Evolutionary conservation across 2,797 vertebrate species (phyloP).

Genomic region (Arrhamphus sclerolepis): DNA sequence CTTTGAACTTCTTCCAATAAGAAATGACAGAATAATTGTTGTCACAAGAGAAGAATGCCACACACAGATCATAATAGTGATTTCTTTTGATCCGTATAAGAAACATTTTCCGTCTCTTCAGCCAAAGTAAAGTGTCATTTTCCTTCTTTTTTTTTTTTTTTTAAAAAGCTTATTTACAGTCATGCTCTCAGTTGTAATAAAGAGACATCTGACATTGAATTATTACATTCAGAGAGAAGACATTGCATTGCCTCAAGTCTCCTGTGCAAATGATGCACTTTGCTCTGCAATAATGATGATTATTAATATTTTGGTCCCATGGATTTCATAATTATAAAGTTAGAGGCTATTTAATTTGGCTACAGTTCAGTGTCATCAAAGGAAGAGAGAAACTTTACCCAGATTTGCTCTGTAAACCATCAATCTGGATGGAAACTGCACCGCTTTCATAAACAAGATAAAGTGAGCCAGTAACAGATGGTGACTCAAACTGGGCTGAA

Average conservation of each 20-base stretch:
- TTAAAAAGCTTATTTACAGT: background rate
- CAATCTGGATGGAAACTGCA: slow-evolving; percentile 14
- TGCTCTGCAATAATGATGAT: background rate
- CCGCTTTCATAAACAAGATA: slow-evolving; percentile 22
- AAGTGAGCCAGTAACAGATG: slow-evolving; percentile 50
- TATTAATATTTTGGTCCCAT: slow-evolving; percentile 4
- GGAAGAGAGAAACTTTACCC: background rate
- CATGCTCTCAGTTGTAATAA: background rate
- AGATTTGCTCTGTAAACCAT: slow-evolving; percentile 11
- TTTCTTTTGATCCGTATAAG: slow-evolving; percentile 1
- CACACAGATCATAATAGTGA: too few relatives aligned
- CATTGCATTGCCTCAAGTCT: background rate
- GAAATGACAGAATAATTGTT: slow-evolving; percentile 1
- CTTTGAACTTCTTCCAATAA: background rate
- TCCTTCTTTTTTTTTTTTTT: background rate
- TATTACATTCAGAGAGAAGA: slow-evolving; percentile 9
- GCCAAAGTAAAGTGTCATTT: background rate
- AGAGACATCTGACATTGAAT: slow-evolving; percentile 3
- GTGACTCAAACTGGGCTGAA: slow-evolving; percentile 35
- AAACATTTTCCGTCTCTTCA: slow-evolving; percentile 9
- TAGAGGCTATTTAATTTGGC: background rate
- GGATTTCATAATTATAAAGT: slow-evolving; percentile 14
- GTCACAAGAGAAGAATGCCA: slow-evolving; percentile 5
- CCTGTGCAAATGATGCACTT: slow-evolving; percentile 3
- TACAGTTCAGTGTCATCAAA: slow-evolving; percentile 8